Base-by-base conservation (phyloP, 2,888 invertebrate genomes). In the Coleophora deauratella region DNA sequence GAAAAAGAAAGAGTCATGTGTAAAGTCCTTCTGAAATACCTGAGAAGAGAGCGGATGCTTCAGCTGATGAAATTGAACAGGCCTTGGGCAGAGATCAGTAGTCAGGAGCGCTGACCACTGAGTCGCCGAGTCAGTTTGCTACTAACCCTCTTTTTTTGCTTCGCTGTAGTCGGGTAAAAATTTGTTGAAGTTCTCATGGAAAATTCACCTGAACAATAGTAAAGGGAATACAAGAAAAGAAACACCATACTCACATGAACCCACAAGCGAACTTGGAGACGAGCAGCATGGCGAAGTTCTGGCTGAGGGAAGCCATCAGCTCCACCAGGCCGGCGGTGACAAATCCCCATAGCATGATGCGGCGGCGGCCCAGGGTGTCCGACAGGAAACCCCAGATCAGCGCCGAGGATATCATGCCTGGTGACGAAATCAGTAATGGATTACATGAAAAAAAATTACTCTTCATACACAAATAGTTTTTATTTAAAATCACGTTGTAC, bases 331-430 rank as follows among this genome's bases (percentile, higher is more conserved):
- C 89, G 35, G 93, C 88, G 9, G 87, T 61, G 35, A 92, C 62
- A 59, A 90, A 90, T 0, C 93, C 93, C 59, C 88, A 84, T 27
- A 91, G 75, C 52, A 94, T 79, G 40, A 93, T 86, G 58, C 88
- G 88, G 50, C 88, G 88, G 44, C 92, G 84, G 9, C 93, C 94
- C 44, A 91, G 82, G 0, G 91, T 91, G 62, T 94, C 94, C 0
- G 93, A 91, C 6, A 93, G 67, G 60, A 90, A 93, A 0, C 94
- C 94, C 94, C 94, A 94, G 2, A 92, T 48, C 62, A 92, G 87
- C 0, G 91, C 91, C 32, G 93, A 92, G 1, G 88, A 82, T 51
- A 92, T 90, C 92, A 94, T 94, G 14, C 93, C 94, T 93, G 62
- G 1, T 57, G 51, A 38, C 13, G 27, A 12, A 35, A 15, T 8